Evolutionary conservation across 1,140 invertebrate species (phyloP), one percentile per base, ranked within the genome.

Genomic region (Bombus pascuorum): DNA sequence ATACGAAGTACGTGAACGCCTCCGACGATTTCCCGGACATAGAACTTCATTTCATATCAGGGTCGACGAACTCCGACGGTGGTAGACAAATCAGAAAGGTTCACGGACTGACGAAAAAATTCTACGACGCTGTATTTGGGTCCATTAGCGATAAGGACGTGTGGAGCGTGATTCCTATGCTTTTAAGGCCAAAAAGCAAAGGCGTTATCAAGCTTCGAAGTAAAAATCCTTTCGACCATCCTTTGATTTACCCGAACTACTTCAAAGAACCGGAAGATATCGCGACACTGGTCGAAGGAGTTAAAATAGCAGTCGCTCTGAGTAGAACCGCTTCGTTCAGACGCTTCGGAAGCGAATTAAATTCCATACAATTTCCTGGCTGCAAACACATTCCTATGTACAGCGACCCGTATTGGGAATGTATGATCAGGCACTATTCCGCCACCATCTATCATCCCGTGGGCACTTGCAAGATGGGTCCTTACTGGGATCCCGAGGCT

Each of bases 381-480:
- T 98, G 98, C 85, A 94, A 95, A 34, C 96, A 96, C 47, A 93
- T 98, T 28, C 95, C 94, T 1, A 93, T 96, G 71, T 97, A 96
- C 91, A 96, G 97, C 0, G 98, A 98, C 91, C 90, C 95, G 8
- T 98, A 97, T 90, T 98, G 97, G 96, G 97, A 98, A 90, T 98
- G 98, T 90, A 97, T 98, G 97, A 97, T 98, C 10, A 95, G 97
- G 25, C 96, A 97, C 13, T 98, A 98, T 84, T 97, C 97, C 0
- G 96, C 96, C 2, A 98, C 98, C 0, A 97, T 97, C 68, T 98
- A 98, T 92, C 98, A 99, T 96, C 98, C 98, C 0, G 97, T 98
- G 0, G 98, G 98, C 0, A 99, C 98, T 0, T 98, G 97, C 77
- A 99, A 98, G 93, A 99, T 99, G 98, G 98, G 98, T 0, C 97